A percentile compares a stretch with the other conserved stretches of the same genome.
These are phyloP conservation scores for Schrankia costaestrigalis DNA, from an alignment of 2,888 invertebrate species.

Conservation along the genomic window DNA sequence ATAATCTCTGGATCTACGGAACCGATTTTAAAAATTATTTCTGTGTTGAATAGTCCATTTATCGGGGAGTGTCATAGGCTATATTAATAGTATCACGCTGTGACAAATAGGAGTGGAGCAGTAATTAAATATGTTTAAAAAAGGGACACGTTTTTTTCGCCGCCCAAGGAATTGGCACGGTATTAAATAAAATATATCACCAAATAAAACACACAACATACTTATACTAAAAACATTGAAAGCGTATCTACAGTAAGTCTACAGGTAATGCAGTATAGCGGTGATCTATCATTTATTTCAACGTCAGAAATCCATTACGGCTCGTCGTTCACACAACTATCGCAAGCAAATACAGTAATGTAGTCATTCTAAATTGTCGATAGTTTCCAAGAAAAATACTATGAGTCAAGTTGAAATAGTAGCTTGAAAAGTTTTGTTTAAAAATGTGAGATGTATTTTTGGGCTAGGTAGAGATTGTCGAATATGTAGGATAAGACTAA, in stretches of 20 bases:
- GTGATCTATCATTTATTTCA: conserved; percentile 70
- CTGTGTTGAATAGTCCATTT: too few species aligned
- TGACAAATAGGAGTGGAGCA: too few species aligned
- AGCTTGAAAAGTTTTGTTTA: too few species aligned
- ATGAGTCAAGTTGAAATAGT: too few species aligned
- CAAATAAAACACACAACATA: neutral
- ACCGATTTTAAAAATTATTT: too few species aligned
- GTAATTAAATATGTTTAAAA: too few species aligned
- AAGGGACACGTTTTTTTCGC: too few species aligned
- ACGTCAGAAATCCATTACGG: conserved; percentile 72
- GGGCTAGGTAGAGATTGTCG: neutral
- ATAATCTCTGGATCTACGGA: too few species aligned
- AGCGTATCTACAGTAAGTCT: conserved; percentile 26
- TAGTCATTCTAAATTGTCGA: conserved; percentile 40
- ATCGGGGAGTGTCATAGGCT: too few species aligned
- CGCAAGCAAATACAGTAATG: conserved; percentile 55
- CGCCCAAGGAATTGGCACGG: neutral
- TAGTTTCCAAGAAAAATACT: conserved; percentile 14
- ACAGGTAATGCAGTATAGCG: conserved; percentile 56
- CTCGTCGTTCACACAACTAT: conserved; percentile 25
- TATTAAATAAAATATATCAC: neutral
- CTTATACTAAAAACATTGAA: neutral
- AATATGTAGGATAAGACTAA: neutral
- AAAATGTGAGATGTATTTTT: too few species aligned
- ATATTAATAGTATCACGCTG: too few species aligned